Percentiles rank a stretch among this genome's conserved stretches.
These are phyloP conservation scores for Elmis aenea DNA, from an alignment of 2,888 invertebrate species.

Conservation along the genomic window DNA sequence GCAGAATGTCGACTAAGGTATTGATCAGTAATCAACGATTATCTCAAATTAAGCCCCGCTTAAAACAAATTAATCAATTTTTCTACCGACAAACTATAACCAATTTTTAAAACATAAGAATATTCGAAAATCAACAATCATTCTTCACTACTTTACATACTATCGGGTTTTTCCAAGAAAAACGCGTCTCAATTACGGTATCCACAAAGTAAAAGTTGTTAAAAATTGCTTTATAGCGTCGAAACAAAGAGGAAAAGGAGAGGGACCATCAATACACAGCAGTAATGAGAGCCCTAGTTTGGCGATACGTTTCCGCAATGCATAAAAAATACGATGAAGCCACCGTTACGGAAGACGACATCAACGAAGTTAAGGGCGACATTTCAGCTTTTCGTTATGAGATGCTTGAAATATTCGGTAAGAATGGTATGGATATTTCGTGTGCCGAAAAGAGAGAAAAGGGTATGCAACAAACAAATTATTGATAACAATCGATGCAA, in stretches of 20 bases:
- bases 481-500: too few species aligned
- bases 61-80: conserved; percentile 1
- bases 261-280: conserved; percentile 67
- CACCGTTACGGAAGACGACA: conserved; percentile 86
- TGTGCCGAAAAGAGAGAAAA: conserved; percentile 69
- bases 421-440: conserved; percentile 82
- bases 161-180: conserved; percentile 5
- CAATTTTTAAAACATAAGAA: too few species aligned
- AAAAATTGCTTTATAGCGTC: conserved; percentile 35
- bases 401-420: conserved; percentile 80
- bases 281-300: conserved; percentile 86
- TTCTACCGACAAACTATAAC: too few species aligned
- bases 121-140: too few species aligned
- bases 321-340: conserved; percentile 79
- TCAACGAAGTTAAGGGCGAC: conserved; percentile 92
- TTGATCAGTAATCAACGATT: conserved; percentile 15
- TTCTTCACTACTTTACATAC: too few species aligned
- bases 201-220: conserved; percentile 1
- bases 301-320: conserved; percentile 86
- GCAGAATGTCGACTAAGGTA: conserved; percentile 54
- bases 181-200: neutral
- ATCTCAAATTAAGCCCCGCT: conserved; percentile 6
- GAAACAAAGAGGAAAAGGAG: conserved; percentile 62
- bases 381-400: conserved; percentile 90
- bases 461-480: too few species aligned